Evolutionary conservation across 2,113 vertebrate genomes (phyloP).

Genomic region (Pseudonaja textilis): DNA sequence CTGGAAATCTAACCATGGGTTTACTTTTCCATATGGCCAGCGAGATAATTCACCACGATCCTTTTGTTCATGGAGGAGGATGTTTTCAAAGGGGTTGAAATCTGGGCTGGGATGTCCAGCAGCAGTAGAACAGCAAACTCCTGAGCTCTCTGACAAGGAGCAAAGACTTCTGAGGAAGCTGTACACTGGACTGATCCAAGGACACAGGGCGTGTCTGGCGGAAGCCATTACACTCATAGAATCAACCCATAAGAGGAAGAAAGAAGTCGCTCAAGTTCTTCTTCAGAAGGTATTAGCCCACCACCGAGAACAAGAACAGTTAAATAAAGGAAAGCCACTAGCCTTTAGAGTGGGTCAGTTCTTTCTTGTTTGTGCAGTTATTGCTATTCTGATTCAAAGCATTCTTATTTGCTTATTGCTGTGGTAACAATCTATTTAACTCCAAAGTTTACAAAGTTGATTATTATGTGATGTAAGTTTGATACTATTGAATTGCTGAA

Average conservation of each 20-base stretch:
- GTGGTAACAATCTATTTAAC: not conserved
- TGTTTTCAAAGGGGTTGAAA: conserved; percentile 9
- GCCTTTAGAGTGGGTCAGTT: conserved; percentile 96
- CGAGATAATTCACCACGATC: fast-evolving
- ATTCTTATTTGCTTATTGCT: not conserved
- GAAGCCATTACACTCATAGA: conserved; percentile 95
- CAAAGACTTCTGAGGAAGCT: conserved; percentile 80
- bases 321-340: conserved; percentile 82
- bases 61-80: conserved; percentile 24
- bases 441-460: not conserved
- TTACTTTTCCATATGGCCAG: fast-evolving
- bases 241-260: conserved; percentile 88
- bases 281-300: conserved; percentile 88
- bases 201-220: conserved; percentile 87
- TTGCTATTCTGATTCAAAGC: conserved; percentile 11
- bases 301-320: conserved; percentile 80
- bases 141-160: conserved; percentile 77
- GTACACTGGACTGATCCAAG: conserved; percentile 80
- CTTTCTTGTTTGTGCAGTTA: conserved; percentile 49
- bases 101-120: conserved; percentile 61
- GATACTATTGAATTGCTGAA: not conserved
- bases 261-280: conserved; percentile 88
- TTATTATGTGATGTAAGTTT: not conserved
- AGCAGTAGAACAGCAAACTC: conserved; percentile 55
- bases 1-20: not conserved